phyloP scores from a whole-genome alignment of 1,140 invertebrate species.

The Prorops nasuta region DNA sequence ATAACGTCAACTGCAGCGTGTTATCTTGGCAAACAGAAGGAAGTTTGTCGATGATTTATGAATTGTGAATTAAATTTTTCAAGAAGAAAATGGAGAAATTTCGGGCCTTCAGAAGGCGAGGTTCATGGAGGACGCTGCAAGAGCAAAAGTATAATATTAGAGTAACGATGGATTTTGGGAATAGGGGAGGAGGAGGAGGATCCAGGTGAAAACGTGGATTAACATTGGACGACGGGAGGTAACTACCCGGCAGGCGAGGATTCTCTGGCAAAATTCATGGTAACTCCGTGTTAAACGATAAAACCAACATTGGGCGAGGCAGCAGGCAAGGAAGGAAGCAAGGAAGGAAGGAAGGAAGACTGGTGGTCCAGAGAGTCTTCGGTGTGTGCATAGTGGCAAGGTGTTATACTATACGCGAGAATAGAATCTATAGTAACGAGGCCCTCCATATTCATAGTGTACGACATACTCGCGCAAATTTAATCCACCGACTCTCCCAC shows the following conservation, averaged over 20 bases:
- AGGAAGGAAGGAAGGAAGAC: conserved; percentile 1
- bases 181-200: too few relatives aligned
- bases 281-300: conserved; percentile 45
- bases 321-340: background rate
- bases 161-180: too few relatives aligned
- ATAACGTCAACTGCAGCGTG: too few relatives aligned
- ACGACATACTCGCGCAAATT: conserved; percentile 49
- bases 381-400: conserved; percentile 28
- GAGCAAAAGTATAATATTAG: too few relatives aligned
- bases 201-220: too few relatives aligned
- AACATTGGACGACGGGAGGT: conserved; percentile 36
- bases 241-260: conserved; percentile 31
- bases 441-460: conserved; percentile 52
- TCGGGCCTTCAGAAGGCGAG: too few relatives aligned
- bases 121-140: too few relatives aligned
- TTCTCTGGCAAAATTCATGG: conserved; percentile 35
- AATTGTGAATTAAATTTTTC: too few relatives aligned
- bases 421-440: conserved; percentile 46
- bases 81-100: too few relatives aligned
- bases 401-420: conserved; percentile 27
- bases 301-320: conserved; percentile 33
- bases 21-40: too few relatives aligned
- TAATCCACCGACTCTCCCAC: conserved; percentile 39
- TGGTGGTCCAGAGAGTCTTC: conserved; percentile 16
- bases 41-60: too few relatives aligned